Evolutionary conservation across 2,888 invertebrate genomes (phyloP), one percentile per base, ranked within the genome.

Genomic region (Pterostichus niger): DNA sequence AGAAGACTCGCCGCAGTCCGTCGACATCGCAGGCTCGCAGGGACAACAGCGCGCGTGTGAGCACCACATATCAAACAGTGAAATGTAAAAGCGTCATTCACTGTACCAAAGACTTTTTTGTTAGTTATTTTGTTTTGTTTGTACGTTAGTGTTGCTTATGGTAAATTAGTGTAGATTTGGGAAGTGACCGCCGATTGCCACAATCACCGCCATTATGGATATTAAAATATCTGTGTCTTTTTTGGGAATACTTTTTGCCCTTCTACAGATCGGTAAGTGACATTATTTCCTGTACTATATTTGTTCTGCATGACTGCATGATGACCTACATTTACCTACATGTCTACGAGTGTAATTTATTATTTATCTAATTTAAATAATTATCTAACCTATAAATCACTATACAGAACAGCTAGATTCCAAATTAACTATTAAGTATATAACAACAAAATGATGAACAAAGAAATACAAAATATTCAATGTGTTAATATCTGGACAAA

Each of bases 191-290:
- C 80, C 80, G 80, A 80, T 56, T 24, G 24, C 68, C 40, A 40
- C 40, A 1, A 52, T 73, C 44, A 80, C 59, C 78, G 80, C 80
- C 80, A 80, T 80, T 80, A 80, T 80, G 80, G 80, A 80, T 80
- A 78, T 78, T 59, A 75, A 75, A 82, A 59, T 75, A 46, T 56
- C 59, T 59, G 75, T 40, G 71, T 61, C n/a, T 44, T 40, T 82
- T 75, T 82, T 75, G 40, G 82, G 82, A 73, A 75, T 82, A 82
- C 75, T 82, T 24, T 52, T 40, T 79, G 46, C 79, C 24, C 59
- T 80, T 11, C 17, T 56, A n/a, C 81, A 71, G 35, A 52, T 71
- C n/a, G 82, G 82, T 82, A 61, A 82, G 82, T 40, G 1, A 15
- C 68, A 40, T 3, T 40, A 40, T 40, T 40, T 40, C 6, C 6